These are phyloP conservation scores for Marmota flaviventris DNA, from an alignment of 2,113 vertebrate species.

Conservation along the genomic window DNA sequence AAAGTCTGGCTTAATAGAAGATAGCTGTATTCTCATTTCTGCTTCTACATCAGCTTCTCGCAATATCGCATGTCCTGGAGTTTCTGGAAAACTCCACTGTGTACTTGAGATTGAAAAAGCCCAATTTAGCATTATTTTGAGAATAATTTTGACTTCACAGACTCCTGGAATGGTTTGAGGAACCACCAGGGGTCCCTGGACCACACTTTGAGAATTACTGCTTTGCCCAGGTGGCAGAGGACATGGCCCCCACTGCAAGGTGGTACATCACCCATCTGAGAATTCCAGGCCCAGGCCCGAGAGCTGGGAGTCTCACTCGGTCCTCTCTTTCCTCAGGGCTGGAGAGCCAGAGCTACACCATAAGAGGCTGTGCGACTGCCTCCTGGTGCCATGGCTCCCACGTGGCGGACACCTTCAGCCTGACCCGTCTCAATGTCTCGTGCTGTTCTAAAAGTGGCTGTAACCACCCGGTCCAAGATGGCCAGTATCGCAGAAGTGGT, in stretches of 20 bases:
- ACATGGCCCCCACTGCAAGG: not conserved
- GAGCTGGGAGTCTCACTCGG: not conserved
- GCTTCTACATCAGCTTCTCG: not conserved
- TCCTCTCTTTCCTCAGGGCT: constrained; percentile 46
- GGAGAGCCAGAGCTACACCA: not conserved
- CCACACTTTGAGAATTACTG: not conserved
- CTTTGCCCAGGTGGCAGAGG: not conserved
- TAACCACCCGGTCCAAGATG: not conserved
- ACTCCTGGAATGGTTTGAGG: not conserved
- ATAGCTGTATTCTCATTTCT: not conserved
- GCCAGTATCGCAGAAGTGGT: accelerated
- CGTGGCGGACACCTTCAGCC: constrained; percentile 49
- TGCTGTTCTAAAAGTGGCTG: constrained; percentile 66
- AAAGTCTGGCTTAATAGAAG: not conserved
- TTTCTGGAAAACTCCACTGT: constrained; percentile 35
- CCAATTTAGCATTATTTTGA: not conserved
- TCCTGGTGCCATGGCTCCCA: constrained; percentile 73
- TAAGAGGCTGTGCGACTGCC: constrained; percentile 65
- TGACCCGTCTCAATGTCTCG: not conserved
- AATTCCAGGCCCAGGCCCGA: not conserved
- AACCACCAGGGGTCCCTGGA: not conserved
- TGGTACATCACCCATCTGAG: not conserved
- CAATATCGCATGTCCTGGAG: not conserved
- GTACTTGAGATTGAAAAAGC: not conserved
- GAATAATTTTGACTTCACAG: not conserved